A percentile compares a stretch with the other conserved stretches of the same genome.
These are phyloP conservation scores for Enteromius mattozi DNA, from an alignment of 2,797 vertebrate species.

Conservation along the genomic window DNA sequence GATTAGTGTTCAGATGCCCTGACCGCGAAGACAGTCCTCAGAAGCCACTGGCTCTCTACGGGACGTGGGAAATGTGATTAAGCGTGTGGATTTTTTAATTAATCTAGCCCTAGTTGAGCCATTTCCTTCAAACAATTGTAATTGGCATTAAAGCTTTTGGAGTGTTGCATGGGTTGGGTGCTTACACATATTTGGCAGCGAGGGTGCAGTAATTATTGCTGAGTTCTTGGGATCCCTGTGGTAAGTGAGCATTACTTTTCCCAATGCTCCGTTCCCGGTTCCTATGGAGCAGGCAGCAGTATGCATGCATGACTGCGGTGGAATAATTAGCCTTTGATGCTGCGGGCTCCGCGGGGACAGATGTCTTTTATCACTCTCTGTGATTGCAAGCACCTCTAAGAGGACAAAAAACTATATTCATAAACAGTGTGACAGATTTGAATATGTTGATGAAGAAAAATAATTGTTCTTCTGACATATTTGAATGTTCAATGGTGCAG, in stretches of 20 bases:
- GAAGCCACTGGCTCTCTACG: slow-evolving; percentile 66
- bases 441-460: neutral
- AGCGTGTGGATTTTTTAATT: slow-evolving; percentile 74
- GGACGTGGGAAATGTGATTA: slow-evolving; percentile 75
- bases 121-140: slow-evolving; percentile 68
- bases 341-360: slow-evolving; percentile 32
- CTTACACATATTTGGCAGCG: slow-evolving; percentile 39
- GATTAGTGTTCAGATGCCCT: slow-evolving; percentile 21
- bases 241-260: slow-evolving; percentile 49
- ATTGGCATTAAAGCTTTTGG: slow-evolving; percentile 64
- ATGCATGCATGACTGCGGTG: slow-evolving; percentile 52
- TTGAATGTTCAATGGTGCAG: neutral
- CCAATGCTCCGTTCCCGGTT: slow-evolving; percentile 39
- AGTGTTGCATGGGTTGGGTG: slow-evolving; percentile 30
- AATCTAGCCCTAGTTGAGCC: slow-evolving; percentile 63
- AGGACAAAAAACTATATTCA: slow-evolving; percentile 34
- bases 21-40: neutral
- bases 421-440: slow-evolving; percentile 7
- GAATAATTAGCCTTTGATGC: slow-evolving; percentile 60
- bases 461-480: slow-evolving; percentile 1
- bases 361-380: slow-evolving; percentile 34
- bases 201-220: slow-evolving; percentile 55
- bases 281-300: slow-evolving; percentile 49
- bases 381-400: slow-evolving; percentile 45
- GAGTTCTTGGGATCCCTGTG: slow-evolving; percentile 43